A percentile compares a stretch with the other conserved stretches of the same genome.
phyloP scores from a whole-genome alignment of 2,797 vertebrate species.

The Anisognathus igniventris region DNA sequence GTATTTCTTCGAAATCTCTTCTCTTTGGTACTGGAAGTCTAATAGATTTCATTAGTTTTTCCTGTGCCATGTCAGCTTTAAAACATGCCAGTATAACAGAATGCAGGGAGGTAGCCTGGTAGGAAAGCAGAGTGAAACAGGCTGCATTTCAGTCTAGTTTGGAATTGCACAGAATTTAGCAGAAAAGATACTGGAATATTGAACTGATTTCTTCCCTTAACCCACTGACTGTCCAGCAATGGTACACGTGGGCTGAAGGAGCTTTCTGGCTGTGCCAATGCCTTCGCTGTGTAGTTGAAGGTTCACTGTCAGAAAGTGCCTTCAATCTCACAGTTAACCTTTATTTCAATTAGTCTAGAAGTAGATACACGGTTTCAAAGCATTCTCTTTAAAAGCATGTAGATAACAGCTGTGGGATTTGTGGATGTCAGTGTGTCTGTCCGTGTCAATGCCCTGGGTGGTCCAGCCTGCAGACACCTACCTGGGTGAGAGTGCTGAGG shows the following conservation, averaged over 20 bases:
- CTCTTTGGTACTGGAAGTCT: constrained; percentile 21
- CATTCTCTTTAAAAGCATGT: neutral
- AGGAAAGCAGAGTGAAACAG: neutral
- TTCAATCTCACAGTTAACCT: neutral
- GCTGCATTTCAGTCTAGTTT: neutral
- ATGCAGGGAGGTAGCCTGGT: neutral
- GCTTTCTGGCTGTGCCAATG: neutral
- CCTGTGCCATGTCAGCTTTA: constrained; percentile 30
- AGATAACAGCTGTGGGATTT: neutral
- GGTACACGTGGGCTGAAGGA: neutral
- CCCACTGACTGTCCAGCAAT: neutral
- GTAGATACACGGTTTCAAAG: neutral
- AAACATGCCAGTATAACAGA: constrained; percentile 1
- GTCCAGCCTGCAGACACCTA: neutral
- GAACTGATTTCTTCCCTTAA: neutral
- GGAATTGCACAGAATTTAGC: neutral
- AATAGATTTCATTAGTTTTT: constrained; percentile 52
- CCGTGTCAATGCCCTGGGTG: neutral
- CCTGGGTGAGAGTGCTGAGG: neutral
- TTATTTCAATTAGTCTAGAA: neutral
- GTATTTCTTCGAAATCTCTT: constrained; percentile 48
- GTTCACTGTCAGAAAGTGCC: constrained; percentile 2
- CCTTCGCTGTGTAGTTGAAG: neutral
- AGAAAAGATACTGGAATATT: neutral
- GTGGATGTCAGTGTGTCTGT: neutral